These are phyloP conservation scores for Eptesicus fuscus DNA, from an alignment of 2,113 vertebrate species.

Conservation along the genomic window DNA sequence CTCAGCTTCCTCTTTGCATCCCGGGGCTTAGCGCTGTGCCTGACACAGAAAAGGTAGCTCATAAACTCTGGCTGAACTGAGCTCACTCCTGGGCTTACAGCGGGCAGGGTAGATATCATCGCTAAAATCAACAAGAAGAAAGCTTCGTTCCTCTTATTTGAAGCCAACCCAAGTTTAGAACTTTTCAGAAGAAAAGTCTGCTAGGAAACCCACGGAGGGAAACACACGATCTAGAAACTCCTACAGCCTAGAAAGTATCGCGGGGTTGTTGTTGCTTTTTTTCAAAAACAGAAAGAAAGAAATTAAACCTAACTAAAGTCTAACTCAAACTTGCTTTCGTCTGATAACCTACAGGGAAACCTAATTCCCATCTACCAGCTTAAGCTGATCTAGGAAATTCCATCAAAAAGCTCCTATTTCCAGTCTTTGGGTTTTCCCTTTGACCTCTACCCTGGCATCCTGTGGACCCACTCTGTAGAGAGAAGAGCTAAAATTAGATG, in stretches of 20 bases:
- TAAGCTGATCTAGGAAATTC: slow-evolving; percentile 31
- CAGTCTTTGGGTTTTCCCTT: neutral
- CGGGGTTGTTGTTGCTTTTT: neutral
- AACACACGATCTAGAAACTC: neutral
- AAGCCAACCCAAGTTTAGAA: slow-evolving; percentile 26
- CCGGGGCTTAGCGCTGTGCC: neutral
- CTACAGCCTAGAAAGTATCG: neutral
- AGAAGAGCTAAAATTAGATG: neutral
- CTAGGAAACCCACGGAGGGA: slow-evolving; percentile 17
- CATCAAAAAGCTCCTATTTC: neutral
- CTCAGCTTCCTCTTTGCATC: neutral
- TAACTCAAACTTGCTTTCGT: neutral
- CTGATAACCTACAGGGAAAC: neutral
- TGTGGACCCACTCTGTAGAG: neutral
- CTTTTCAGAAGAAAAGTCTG: slow-evolving; percentile 29
- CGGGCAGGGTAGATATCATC: neutral
- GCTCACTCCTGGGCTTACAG: neutral
- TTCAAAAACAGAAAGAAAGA: neutral
- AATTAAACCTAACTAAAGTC: neutral
- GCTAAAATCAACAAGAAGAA: neutral
- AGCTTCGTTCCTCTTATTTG: neutral
- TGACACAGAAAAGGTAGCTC: neutral
- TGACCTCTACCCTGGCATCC: neutral
- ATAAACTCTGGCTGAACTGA: neutral
- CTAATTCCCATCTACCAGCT: neutral